Conservation (phyloP, 2,888 invertebrate species). For the Drosophila cognata region DNA sequence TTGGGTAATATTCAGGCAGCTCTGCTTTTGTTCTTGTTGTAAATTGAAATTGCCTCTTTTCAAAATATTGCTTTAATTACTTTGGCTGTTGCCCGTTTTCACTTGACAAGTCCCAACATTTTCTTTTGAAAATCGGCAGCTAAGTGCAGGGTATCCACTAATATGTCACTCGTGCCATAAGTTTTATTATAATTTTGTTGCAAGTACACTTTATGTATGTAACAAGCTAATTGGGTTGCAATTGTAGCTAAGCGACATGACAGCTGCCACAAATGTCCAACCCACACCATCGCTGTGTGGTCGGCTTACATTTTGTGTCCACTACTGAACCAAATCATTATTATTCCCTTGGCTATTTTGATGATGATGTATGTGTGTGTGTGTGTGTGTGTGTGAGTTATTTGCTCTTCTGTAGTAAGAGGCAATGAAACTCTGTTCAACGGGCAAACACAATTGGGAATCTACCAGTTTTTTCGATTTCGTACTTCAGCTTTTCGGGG, state of each 20-base stretch:
- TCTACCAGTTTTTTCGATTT: slow-evolving; percentile 16
- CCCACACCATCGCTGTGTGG: slow-evolving; percentile 19
- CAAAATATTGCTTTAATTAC: neutral
- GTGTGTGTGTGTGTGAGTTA: neutral
- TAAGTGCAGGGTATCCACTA: neutral
- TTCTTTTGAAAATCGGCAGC: neutral
- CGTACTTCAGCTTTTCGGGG: neutral
- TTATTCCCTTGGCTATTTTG: slow-evolving; percentile 16
- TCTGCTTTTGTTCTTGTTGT: neutral
- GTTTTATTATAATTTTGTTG: neutral
- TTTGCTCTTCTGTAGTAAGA: slow-evolving; percentile 2
- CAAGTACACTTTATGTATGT: slow-evolving; percentile 4
- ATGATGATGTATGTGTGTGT: neutral
- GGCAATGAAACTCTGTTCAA: slow-evolving; percentile 11
- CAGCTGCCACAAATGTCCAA: slow-evolving; percentile 39
- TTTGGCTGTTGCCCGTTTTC: neutral
- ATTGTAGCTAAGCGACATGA: slow-evolving; percentile 27
- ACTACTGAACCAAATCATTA: slow-evolving; percentile 30
- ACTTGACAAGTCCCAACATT: neutral
- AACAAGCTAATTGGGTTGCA: slow-evolving; percentile 46
- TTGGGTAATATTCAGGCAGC: neutral
- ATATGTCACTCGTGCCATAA: neutral
- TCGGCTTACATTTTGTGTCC: slow-evolving; percentile 15
- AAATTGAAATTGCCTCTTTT: neutral
- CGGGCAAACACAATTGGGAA: slow-evolving; percentile 12